Base-by-base conservation (phyloP, 2,888 invertebrate species). In the Nyleta sp. region DNA sequence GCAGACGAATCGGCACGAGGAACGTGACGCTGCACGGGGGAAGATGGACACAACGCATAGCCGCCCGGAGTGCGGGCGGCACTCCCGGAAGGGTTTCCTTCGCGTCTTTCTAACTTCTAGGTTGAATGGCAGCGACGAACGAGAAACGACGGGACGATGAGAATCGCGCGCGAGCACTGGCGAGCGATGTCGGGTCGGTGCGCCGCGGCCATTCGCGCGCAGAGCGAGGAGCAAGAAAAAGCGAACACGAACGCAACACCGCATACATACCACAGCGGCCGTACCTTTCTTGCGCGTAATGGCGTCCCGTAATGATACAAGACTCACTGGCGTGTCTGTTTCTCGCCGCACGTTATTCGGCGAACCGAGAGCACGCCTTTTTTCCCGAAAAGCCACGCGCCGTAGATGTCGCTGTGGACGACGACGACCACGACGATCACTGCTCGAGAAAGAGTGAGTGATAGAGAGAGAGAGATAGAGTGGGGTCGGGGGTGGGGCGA, bases 371-470 rank as follows among this genome's bases (percentile, higher is more conserved):
- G 59, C 50, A 52, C 57, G 73, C 55, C 57, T 73, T 57, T 18
- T 57, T 73, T 50, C 33, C 65, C 38, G 60, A 44, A 62, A 64
- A 28, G 50, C 57, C 65, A 70, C 70, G 76, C 76, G 70, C 53
- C 50, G 77, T 65, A 77, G 77, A 60, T 71, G 77, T 77, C 77
- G 77, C 77, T 76, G 52, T 50, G 17, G 18, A 31, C 64, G 64
- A 7, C 7, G 24, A 3, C 4, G 7, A 7, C 53, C 11, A 59
- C 67, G 33, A 40, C 60, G 59, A 59, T 57, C 70, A 70, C 70
- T 52, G 44, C 10, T 13, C 0, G 17, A 35, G 38, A 40, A n/a
- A 42, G 52, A 65, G 48, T 42, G 17, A 59, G 42, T n/a, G n/a
- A n/a, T n/a, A 60, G 8, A 62, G 48, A 48, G 48, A 62, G 48